Percentiles rank a stretch among this genome's conserved stretches.
These are phyloP conservation scores for Gymnoscelis rufifasciata DNA, from an alignment of 2,888 invertebrate genomes.

Conservation along the genomic window DNA sequence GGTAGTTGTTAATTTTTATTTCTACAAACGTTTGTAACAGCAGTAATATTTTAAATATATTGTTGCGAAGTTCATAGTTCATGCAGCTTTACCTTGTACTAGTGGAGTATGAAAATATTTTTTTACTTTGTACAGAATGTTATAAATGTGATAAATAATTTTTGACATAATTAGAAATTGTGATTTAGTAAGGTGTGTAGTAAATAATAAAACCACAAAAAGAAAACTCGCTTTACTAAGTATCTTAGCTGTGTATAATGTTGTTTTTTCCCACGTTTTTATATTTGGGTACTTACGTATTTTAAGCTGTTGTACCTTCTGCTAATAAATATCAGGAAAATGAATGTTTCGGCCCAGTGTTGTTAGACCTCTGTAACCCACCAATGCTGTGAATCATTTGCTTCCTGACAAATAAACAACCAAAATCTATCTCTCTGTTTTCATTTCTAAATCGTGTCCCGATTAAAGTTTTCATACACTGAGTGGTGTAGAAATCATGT, in stretches of 20 bases:
- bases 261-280: constrained; percentile 71
- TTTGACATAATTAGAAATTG: constrained; percentile 76
- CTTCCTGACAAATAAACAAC: constrained; percentile 78
- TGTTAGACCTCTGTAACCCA: constrained; percentile 74
- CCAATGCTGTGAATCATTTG: constrained; percentile 79
- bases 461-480: too few relatives aligned
- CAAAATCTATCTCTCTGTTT: constrained; percentile 59
- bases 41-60: constrained; percentile 33
- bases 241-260: constrained; percentile 60
- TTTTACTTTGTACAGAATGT: constrained; percentile 77
- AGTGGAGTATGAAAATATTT: constrained; percentile 72
- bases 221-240: constrained; percentile 70
- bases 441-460: constrained; percentile 24
- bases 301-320: constrained; percentile 68
- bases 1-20: constrained; percentile 30
- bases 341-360: constrained; percentile 70
- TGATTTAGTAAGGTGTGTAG: constrained; percentile 77
- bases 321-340: constrained; percentile 65
- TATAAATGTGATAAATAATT: constrained; percentile 75
- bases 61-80: constrained; percentile 46
- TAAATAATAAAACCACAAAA: constrained; percentile 52
- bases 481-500: too few relatives aligned
- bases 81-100: constrained; percentile 68
- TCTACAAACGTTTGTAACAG: constrained; percentile 40
- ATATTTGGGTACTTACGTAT: constrained; percentile 73